Evolutionary conservation across 1,140 invertebrate genomes (phyloP).

Genomic region (Listronotus oregonensis): DNA sequence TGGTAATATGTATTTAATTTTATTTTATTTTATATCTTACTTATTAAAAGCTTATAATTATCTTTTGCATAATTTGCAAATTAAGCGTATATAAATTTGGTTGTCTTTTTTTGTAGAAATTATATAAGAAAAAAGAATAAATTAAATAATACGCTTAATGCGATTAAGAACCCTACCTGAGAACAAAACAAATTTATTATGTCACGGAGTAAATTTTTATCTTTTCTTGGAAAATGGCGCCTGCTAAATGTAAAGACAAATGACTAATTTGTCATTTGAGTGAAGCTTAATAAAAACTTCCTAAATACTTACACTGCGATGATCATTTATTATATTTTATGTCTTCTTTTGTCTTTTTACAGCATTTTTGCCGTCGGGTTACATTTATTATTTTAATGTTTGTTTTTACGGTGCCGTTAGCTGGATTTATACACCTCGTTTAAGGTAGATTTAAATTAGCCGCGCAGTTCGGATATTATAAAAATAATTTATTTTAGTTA

Average conservation of each 20-base stretch:
- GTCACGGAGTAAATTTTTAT: slow-evolving; percentile 35
- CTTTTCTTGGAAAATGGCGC: slow-evolving; percentile 27
- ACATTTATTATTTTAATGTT: slow-evolving; percentile 40
- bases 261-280: slow-evolving; percentile 38
- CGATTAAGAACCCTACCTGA: slow-evolving; percentile 16
- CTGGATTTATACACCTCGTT: slow-evolving; percentile 31
- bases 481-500: slow-evolving; percentile 15
- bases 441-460: slow-evolving; percentile 21
- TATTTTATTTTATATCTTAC: no score
- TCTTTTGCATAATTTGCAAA: no score
- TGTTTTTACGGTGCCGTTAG: slow-evolving; percentile 34
- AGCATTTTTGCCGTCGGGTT: slow-evolving; percentile 32
- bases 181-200: slow-evolving; percentile 32
- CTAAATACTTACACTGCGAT: slow-evolving; percentile 37
- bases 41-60: no score
- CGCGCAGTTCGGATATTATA: background rate
- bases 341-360: slow-evolving; percentile 33
- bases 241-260: slow-evolving; percentile 30
- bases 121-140: slow-evolving; percentile 7
- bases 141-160: background rate
- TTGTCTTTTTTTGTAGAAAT: no score
- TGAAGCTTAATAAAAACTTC: slow-evolving; percentile 40
- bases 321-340: slow-evolving; percentile 37
- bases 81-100: no score
- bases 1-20: no score